Evolutionary conservation across 2,797 vertebrate genomes (phyloP).

Genomic region (Knipowitschia caucasica): DNA sequence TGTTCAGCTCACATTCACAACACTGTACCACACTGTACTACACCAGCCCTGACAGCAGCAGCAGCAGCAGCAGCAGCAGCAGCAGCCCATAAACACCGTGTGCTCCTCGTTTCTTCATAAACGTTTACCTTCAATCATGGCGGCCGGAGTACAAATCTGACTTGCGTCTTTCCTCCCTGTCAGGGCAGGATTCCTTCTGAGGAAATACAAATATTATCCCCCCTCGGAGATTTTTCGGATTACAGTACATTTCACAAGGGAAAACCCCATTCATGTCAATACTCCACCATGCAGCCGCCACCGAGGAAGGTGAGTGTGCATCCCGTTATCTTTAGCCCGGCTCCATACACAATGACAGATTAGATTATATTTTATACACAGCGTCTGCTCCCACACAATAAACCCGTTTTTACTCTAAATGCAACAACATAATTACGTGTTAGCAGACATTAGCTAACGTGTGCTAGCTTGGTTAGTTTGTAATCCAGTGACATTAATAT

Average conservation of each 20-base stretch:
- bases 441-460: constrained; percentile 49
- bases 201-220: constrained; percentile 34
- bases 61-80: constrained; percentile 44
- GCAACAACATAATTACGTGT: constrained; percentile 15
- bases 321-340: constrained; percentile 55
- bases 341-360: constrained; percentile 44
- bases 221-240: constrained; percentile 57
- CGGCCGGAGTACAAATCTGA: constrained; percentile 73
- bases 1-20: too few species aligned
- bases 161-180: constrained; percentile 58
- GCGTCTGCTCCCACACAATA: constrained; percentile 8
- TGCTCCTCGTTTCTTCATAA: constrained; percentile 38
- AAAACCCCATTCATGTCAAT: constrained; percentile 83
- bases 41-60: constrained; percentile 41
- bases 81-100: constrained; percentile 27
- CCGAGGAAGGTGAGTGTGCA: constrained; percentile 91
- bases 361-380: constrained; percentile 10
- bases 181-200: constrained; percentile 46
- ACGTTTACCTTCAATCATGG: constrained; percentile 72
- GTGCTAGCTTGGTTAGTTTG: constrained; percentile 45
- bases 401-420: background rate
- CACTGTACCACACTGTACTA: constrained; percentile 34
- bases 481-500: constrained; percentile 40
- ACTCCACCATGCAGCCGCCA: constrained; percentile 93
- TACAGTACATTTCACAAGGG: constrained; percentile 67